Evolutionary conservation across 2,113 vertebrate species (phyloP).

Genomic region (Gorsachius goisagi): DNA sequence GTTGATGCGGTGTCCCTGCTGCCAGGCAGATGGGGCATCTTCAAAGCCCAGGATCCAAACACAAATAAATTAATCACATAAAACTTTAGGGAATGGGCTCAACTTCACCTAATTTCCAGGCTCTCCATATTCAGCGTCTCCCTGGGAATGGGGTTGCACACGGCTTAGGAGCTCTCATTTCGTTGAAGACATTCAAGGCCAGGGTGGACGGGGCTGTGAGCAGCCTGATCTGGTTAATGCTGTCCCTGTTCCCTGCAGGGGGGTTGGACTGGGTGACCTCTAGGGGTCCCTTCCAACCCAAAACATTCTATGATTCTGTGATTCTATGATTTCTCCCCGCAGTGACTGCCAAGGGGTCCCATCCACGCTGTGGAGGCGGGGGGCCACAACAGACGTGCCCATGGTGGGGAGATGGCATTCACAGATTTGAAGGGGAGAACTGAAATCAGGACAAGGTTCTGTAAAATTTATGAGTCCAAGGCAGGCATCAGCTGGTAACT

Average conservation of each 20-base stretch:
- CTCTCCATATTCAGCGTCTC: accelerated
- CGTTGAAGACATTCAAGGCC: no score
- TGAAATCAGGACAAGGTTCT: background rate
- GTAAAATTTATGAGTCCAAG: background rate
- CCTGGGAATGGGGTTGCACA: accelerated
- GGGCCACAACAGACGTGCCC: accelerated
- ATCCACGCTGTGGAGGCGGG: background rate
- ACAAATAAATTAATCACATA: background rate
- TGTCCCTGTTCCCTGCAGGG: no score
- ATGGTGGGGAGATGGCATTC: background rate
- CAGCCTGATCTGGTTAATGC: no score
- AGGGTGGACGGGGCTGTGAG: no score
- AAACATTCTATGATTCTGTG: no score
- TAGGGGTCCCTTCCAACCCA: no score
- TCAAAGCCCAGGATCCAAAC: background rate
- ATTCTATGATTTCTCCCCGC: background rate
- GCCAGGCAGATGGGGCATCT: background rate
- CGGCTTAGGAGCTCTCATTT: background rate
- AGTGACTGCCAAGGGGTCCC: background rate
- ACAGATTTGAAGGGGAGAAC: background rate
- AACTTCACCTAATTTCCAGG: background rate
- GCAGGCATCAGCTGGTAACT: background rate
- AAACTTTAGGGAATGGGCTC: background rate
- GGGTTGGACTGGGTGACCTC: no score
- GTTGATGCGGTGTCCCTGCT: background rate